A percentile compares a stretch with the other conserved stretches of the same genome.
Conservation (phyloP, 2,888 invertebrate genomes). For the Gymnoscelis rufifasciata region DNA sequence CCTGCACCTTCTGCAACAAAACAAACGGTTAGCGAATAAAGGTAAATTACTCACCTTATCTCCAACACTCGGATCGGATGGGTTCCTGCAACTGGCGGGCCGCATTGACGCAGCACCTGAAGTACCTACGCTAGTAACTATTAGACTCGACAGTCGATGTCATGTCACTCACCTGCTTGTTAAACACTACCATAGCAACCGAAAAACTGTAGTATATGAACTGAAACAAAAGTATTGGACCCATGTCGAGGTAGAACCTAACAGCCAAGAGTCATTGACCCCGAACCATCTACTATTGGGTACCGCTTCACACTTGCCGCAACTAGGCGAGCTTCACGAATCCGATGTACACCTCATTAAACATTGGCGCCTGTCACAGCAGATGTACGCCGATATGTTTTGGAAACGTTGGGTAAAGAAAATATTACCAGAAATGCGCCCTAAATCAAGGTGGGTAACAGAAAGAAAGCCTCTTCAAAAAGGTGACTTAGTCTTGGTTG, state of each 20-base stretch:
- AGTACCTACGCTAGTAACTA: neutral
- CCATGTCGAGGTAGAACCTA: neutral
- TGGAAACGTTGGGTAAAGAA: too few species aligned
- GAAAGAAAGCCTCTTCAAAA: too few species aligned
- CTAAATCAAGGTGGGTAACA: too few species aligned
- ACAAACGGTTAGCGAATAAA: neutral
- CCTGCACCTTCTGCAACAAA: neutral
- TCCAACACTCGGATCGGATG: neutral
- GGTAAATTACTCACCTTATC: conserved; percentile 6
- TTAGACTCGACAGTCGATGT: neutral
- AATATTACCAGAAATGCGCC: too few species aligned
- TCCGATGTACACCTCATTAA: too few species aligned
- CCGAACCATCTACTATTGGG: neutral
- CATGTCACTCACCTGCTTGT: neutral
- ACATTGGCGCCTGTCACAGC: too few species aligned
- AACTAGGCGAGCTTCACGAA: too few species aligned
- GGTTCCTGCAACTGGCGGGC: neutral
- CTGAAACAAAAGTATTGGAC: conserved; percentile 13
- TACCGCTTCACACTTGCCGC: neutral
- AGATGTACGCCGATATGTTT: too few species aligned
- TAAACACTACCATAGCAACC: neutral
- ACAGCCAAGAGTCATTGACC: neutral
- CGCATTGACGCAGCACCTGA: conserved; percentile 1
- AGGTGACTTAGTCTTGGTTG: too few species aligned
- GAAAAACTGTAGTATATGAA: conserved; percentile 10